These are phyloP conservation scores for Netelia virgata DNA, from an alignment of 2,888 invertebrate genomes.

Conservation along the genomic window DNA sequence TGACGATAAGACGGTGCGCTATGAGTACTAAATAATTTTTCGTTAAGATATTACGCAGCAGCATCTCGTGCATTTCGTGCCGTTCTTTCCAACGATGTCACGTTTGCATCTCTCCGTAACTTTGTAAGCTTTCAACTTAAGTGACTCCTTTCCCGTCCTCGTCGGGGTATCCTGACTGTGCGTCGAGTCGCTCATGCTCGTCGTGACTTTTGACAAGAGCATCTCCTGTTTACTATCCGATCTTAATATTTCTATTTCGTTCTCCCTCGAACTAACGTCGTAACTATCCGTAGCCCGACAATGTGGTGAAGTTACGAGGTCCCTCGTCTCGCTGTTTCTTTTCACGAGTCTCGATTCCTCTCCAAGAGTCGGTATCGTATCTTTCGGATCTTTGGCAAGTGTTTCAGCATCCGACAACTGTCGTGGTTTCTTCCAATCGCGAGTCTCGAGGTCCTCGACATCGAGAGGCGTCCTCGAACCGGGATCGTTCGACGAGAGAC, in stretches of 20 bases:
- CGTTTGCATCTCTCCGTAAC: constrained; percentile 78
- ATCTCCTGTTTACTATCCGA: constrained; percentile 72
- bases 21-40: constrained; percentile 1
- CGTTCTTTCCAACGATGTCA: constrained; percentile 75
- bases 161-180: constrained; percentile 76
- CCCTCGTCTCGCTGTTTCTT: not conserved
- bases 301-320: not conserved
- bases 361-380: not conserved
- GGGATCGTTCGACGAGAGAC: constrained; percentile 67
- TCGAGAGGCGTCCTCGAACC: constrained; percentile 62
- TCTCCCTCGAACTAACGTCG: constrained; percentile 41
- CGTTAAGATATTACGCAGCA: constrained; percentile 79
- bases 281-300: not conserved
- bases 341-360: constrained; percentile 47
- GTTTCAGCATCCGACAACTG: not conserved
- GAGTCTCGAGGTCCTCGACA: constrained; percentile 43
- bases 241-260: constrained; percentile 70
- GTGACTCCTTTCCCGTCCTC: constrained; percentile 71
- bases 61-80: constrained; percentile 77
- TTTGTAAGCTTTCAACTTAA: constrained; percentile 77
- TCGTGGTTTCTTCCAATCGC: constrained; percentile 40
- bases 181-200: constrained; percentile 75
- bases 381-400: constrained; percentile 15
- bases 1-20: not conserved
- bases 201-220: constrained; percentile 69